Conservation (phyloP, 2,797 vertebrate genomes). For the Darevskia nairensis region DNA sequence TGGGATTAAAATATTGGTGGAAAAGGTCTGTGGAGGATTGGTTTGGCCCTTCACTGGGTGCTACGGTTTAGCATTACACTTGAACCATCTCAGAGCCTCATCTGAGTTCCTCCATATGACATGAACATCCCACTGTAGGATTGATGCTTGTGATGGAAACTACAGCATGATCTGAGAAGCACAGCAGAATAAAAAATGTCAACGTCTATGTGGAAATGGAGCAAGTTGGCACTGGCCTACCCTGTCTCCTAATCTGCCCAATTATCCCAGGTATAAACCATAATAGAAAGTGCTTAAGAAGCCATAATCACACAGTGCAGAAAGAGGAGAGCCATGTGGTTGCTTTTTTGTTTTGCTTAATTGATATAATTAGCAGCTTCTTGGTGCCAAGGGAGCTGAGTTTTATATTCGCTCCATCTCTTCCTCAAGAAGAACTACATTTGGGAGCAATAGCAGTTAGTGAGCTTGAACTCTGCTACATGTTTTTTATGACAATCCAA, state of each 20-base stretch:
- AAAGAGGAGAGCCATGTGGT: constrained; percentile 71
- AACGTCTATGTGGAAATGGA: constrained; percentile 61
- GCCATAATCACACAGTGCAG: constrained; percentile 74
- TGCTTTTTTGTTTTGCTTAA: constrained; percentile 78
- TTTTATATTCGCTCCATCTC: constrained; percentile 57
- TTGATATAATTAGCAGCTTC: constrained; percentile 78
- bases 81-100: not conserved
- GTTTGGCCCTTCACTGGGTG: no score
- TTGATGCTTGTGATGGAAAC: constrained; percentile 63
- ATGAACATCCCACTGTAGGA: not conserved
- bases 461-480: constrained; percentile 61
- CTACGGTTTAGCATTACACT: not conserved
- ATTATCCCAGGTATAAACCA: constrained; percentile 79
- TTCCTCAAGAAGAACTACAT: constrained; percentile 64
- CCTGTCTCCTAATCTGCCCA: constrained; percentile 71
- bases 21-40: no score
- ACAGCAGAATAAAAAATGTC: constrained; percentile 64
- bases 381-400: constrained; percentile 73
- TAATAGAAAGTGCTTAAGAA: constrained; percentile 69
- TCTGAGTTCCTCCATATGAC: not conserved
- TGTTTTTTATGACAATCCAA: constrained; percentile 71
- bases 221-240: constrained; percentile 72
- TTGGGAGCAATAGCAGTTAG: constrained; percentile 72
- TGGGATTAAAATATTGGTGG: no score
- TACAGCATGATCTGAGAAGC: constrained; percentile 20